These are phyloP conservation scores for Drosophila austrosaltans DNA, from an alignment of 2,888 invertebrate genomes.

Conservation along the genomic window DNA sequence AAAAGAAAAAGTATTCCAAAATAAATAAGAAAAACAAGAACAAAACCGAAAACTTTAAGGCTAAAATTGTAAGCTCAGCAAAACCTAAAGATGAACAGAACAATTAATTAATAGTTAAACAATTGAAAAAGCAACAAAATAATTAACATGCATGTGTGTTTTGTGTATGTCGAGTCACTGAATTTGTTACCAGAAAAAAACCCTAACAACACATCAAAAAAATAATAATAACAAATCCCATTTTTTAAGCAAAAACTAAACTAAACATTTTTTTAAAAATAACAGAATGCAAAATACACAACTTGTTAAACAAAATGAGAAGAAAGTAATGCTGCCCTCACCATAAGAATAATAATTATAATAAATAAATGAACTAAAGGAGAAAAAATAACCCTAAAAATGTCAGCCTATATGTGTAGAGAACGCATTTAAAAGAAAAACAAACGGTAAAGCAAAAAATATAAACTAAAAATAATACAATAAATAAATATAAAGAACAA, in stretches of 20 bases:
- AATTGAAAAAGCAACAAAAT: constrained; percentile 31
- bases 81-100: constrained; percentile 66
- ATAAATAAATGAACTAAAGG: constrained; percentile 52
- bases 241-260: constrained; percentile 56
- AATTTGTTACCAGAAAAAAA: constrained; percentile 59
- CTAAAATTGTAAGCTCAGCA: constrained; percentile 63
- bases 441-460: constrained; percentile 23
- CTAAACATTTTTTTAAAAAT: constrained; percentile 47
- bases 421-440: constrained; percentile 44
- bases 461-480: constrained; percentile 32
- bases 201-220: neutral
- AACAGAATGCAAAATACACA: constrained; percentile 37
- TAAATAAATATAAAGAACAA: constrained; percentile 18
- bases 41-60: constrained; percentile 43
- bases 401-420: constrained; percentile 69
- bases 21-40: constrained; percentile 2
- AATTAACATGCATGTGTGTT: constrained; percentile 33
- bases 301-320: constrained; percentile 28
- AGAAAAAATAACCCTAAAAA: constrained; percentile 58
- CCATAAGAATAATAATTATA: constrained; percentile 51
- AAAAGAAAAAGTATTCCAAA: constrained; percentile 70
- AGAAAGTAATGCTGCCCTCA: constrained; percentile 27
- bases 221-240: neutral
- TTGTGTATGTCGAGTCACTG: constrained; percentile 61
- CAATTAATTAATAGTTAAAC: constrained; percentile 59